Evolutionary conservation across 2,797 vertebrate genomes (phyloP), one percentile per base, ranked within the genome.

Genomic region (Hylomyscus alleni): DNA sequence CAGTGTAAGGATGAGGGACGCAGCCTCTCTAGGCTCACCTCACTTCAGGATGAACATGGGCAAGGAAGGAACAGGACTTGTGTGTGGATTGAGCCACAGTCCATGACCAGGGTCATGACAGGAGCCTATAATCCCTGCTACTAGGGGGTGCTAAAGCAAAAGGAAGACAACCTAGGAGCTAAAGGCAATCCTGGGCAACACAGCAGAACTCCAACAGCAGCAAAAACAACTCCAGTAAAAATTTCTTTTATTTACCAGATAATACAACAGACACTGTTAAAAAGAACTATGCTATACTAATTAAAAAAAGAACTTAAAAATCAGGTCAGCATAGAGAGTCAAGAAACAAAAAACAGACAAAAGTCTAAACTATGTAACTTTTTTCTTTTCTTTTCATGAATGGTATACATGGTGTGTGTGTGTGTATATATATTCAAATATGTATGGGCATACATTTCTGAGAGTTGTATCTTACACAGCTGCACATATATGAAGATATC

Each of bases 251-350:
- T 65, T 76, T 94, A 76, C 52, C 50, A 62, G 81, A n/a, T 34
- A 96, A 76, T 4, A 62, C 40, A 22, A 58, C 50, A 15, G 83
- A 89, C 0, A 73, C 40, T n/a, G 12, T 56, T 19, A 62, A 12
- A 56, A 31, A 67, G 54, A 58, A 37, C 6, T 58, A 20, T 34
- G 31, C 65, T 67, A 67, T 87, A 17, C 9, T 75, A 83, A 96
- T 67, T 77, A 89, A 7, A 86, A 93, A 86, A 91, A 4, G 4
- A 90, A 94, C 77, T 91, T 83, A 69, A 89, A 93, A 87, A 65
- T 65, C 2, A 89, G 31, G 17, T 69, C 26, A 78, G 40, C 75
- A 50, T 26, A 50, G 52, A 93, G 17, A 95, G 86, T 54, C 17
- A 52, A 95, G 37, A 90, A 81, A 87, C 24, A 81, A 72, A 40